Base-by-base conservation (phyloP, 1,140 invertebrate genomes). In the Thaumatotibia leucotreta region DNA sequence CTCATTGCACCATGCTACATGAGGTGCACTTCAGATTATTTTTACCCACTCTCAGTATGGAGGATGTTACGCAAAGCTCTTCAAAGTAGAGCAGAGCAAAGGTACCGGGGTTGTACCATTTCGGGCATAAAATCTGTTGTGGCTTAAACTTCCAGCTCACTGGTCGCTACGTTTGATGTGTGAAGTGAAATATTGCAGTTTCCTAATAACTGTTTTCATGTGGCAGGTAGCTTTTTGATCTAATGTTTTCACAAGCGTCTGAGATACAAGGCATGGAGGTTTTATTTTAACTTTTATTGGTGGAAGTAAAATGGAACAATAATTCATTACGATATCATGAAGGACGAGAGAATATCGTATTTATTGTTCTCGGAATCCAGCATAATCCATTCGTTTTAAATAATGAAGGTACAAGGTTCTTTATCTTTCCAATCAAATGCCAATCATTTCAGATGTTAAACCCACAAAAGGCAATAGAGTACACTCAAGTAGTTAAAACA, bases 121-220 rank as follows among this genome's bases (percentile, higher is more conserved):
- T 77, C 63, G 61, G 72, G 29, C 65, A 66, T 61, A 49, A 49
- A 67, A 68, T 66, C 39, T 67, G 67, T 33, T 63, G 49, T 70
- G 73, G 49, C 70, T 73, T 72, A 74, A 69, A 72, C 78, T 82
- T 82, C 82, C 76, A 82, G 81, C 80, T 81, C 75, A 85, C 76
- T 76, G 79, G 70, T 70, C 76, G 64, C 64, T 63, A 72, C 76
- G 80, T 89, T 89, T 87, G 84, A 89, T 79, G 80, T 83, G 68
- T 67, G 72, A 69, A 69, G 67, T 85, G 80, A 85, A 77, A 82
- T 81, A 80, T 76, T 79, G 74, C 77, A 77, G 72, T 76, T 77
- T 75, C 77, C 71, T 74, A 74, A 58, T 72, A 75, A 73, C 74
- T 61, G 69, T 69, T 70, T 33, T 68, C 35, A 14, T 29, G 62